A percentile compares a stretch with the other conserved stretches of the same genome.
Conservation (phyloP, 2,113 vertebrate genomes). For the Pollimyrus isidori region DNA sequence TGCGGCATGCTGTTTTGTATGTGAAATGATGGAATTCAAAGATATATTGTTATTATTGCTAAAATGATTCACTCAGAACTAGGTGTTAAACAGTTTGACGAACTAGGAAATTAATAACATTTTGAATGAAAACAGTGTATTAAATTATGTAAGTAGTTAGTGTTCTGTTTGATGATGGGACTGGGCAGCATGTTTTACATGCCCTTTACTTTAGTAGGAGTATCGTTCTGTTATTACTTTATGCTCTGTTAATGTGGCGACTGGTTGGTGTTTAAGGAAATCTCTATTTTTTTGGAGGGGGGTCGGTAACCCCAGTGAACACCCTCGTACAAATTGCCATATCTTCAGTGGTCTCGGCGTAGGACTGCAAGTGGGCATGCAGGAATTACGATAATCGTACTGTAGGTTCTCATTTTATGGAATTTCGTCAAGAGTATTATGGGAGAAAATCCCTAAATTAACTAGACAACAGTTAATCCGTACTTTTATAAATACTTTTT, state of each 20-base stretch:
- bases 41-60: neutral
- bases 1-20: neutral
- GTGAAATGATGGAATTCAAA: neutral
- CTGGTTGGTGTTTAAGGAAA: neutral
- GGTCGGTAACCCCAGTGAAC: neutral
- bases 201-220: neutral
- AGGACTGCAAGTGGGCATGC: neutral
- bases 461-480: neutral
- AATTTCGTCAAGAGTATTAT: neutral
- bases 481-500: neutral
- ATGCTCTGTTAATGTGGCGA: neutral
- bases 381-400: neutral
- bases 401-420: neutral
- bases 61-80: neutral
- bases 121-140: neutral
- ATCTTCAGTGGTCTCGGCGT: neutral
- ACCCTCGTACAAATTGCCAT: neutral
- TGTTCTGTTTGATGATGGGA: neutral
- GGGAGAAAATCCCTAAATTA: neutral
- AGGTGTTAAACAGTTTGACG: neutral
- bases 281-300: neutral
- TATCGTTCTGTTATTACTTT: neutral
- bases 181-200: neutral
- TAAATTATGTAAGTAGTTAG: neutral
- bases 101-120: neutral